phyloP scores from a whole-genome alignment of 2,113 vertebrate genomes.

The Syrmaticus mikado region DNA sequence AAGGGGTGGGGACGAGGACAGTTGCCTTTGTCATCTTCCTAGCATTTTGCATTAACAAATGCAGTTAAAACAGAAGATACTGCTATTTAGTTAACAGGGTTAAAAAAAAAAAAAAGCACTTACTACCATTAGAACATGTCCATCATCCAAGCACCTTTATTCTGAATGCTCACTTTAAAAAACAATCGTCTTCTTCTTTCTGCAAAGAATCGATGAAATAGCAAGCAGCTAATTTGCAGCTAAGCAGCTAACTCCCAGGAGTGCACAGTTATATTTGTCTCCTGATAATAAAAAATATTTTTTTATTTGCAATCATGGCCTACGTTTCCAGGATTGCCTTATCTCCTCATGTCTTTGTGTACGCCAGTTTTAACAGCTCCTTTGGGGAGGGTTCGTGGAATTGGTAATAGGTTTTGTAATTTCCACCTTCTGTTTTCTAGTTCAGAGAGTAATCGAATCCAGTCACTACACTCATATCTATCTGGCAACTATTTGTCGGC shows the following conservation, averaged over 20 bases:
- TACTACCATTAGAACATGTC: neutral
- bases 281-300: neutral
- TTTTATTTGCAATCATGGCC: neutral
- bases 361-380: constrained; percentile 1
- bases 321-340: fast-evolving
- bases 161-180: neutral
- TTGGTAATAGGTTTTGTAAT: constrained; percentile 34
- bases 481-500: constrained; percentile 16
- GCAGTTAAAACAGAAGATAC: neutral
- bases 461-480: neutral
- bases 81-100: neutral
- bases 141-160: neutral
- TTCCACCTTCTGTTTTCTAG: constrained; percentile 50
- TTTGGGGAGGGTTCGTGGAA: neutral
- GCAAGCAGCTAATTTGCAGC: neutral
- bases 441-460: constrained; percentile 49
- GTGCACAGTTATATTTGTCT: neutral
- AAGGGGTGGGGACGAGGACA: neutral
- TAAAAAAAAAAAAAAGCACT: neutral
- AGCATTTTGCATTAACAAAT: neutral
- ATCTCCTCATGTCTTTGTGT: neutral
- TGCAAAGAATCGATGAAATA: neutral
- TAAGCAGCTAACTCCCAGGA: neutral
- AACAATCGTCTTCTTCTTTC: neutral
- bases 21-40: neutral